phyloP scores from a whole-genome alignment of 92 coral and sea anemone genomes.

The Actinernus sp. region DNA sequence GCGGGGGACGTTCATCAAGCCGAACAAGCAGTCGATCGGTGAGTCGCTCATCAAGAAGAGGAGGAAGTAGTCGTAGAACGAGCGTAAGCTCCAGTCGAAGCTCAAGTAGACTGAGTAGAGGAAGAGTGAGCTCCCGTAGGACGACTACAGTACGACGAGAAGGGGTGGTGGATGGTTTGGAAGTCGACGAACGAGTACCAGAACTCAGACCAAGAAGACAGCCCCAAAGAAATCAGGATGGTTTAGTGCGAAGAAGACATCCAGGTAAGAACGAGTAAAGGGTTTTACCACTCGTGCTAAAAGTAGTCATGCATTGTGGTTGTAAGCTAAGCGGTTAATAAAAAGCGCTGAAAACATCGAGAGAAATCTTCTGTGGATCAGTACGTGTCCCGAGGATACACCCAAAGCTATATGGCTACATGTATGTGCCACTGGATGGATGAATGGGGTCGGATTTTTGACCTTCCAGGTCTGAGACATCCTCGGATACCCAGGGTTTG shows the following conservation, averaged over 20 bases:
- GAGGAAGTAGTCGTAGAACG: neutral
- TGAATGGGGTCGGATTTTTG: no score
- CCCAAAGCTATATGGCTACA: no score
- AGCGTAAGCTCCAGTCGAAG: neutral
- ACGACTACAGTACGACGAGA: neutral
- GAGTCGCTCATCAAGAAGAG: neutral
- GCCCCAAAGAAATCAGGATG: neutral
- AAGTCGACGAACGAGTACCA: constrained; percentile 7
- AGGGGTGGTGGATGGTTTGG: constrained; percentile 20
- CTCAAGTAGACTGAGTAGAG: constrained; percentile 7
- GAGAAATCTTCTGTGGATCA: no score
- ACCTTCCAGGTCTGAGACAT: no score
- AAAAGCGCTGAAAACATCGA: no score
- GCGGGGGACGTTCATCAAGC: no score
- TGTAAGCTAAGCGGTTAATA: neutral
- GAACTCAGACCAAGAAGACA: neutral
- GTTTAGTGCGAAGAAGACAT: constrained; percentile 23
- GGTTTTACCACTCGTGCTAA: neutral
- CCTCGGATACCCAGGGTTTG: no score
- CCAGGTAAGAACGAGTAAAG: constrained; percentile 4
- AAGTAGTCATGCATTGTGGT: neutral
- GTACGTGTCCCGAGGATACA: no score
- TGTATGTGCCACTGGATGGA: no score
- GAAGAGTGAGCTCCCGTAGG: constrained; percentile 3
- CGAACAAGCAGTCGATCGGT: neutral